Conservation (phyloP, 2,113 vertebrate genomes). For the Peucedramus taeniatus region DNA sequence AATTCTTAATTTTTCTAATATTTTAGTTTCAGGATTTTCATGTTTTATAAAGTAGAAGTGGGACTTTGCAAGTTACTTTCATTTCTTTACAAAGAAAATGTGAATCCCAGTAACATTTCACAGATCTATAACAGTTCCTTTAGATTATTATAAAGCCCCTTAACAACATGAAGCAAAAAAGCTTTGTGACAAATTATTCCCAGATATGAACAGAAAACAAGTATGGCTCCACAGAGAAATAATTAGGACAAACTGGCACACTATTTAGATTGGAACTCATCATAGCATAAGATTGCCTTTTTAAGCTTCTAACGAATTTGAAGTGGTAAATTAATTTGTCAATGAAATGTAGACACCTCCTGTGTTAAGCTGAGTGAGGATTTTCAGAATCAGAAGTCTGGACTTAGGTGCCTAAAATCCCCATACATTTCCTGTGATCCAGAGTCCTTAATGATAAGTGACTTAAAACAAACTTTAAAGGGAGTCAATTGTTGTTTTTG, state of each 20-base stretch:
- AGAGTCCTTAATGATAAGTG: neutral
- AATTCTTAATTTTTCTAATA: neutral
- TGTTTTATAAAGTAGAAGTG: neutral
- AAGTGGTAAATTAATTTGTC: slow-evolving; percentile 24
- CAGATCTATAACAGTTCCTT: neutral
- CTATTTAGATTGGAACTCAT: neutral
- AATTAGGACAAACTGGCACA: slow-evolving; percentile 1
- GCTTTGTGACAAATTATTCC: neutral
- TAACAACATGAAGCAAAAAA: neutral
- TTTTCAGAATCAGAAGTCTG: slow-evolving; percentile 22
- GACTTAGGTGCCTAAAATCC: neutral
- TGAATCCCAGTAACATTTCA: neutral
- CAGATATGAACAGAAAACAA: neutral
- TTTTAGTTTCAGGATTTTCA: neutral
- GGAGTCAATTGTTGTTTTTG: neutral
- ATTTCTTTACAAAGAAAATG: neutral
- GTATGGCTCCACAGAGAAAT: neutral
- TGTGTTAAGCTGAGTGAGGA: neutral
- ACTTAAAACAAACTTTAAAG: neutral
- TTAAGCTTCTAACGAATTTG: neutral
- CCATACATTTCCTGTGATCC: neutral
- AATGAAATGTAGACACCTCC: neutral
- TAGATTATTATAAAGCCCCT: neutral
- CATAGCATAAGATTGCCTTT: neutral
- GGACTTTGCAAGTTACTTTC: neutral